Evolutionary conservation across 2,113 vertebrate species (phyloP), one percentile per base, ranked within the genome.

Genomic region (Misgurnus mizolepis): DNA sequence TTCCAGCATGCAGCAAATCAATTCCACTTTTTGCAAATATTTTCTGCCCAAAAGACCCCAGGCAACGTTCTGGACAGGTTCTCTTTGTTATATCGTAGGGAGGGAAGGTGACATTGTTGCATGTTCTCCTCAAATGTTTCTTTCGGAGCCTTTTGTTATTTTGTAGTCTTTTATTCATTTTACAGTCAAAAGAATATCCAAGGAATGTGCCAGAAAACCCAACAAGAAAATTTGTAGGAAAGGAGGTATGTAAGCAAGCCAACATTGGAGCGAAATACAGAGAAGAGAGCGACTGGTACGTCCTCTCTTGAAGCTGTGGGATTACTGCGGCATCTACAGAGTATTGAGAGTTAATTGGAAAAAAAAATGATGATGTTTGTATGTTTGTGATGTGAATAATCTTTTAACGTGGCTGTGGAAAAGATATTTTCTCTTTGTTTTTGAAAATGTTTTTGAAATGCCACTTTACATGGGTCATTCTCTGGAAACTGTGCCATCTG

Each of bases 161-260:
- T 97, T 98, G 96, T 95, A 99, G 97, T 98, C 94, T 98, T 96
- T 94, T 96, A 97, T 99, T 99, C 96, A 98, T 98, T 99, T 98
- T 97, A 96, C 97, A 99, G 97, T 99, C 96, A 99, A 99, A 95
- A 96, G 97, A 96, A 99, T 99, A 98, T 99, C 97, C 96, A 99
- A 99, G 97, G 97, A 99, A 97, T 99, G 97, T 95, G 95, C 97
- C 95, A 95, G 97, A 97, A 99, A 99, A 95, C 97, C 97, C 96
- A 98, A 98, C 97, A 99, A 99, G 96, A 99, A 98, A 99, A 98
- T 99, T 93, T 99, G 97, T 99, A 99, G 96, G 94, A 98, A 98
- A 99, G 97, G 96, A 99, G 97, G 97, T 98, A 99, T 96, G 97
- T 99, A 97, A 93, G 94, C 91, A 94, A 94, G 92, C 85, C 93